phyloP scores from a whole-genome alignment of 1,140 invertebrate species.

The Drosophila varians region DNA sequence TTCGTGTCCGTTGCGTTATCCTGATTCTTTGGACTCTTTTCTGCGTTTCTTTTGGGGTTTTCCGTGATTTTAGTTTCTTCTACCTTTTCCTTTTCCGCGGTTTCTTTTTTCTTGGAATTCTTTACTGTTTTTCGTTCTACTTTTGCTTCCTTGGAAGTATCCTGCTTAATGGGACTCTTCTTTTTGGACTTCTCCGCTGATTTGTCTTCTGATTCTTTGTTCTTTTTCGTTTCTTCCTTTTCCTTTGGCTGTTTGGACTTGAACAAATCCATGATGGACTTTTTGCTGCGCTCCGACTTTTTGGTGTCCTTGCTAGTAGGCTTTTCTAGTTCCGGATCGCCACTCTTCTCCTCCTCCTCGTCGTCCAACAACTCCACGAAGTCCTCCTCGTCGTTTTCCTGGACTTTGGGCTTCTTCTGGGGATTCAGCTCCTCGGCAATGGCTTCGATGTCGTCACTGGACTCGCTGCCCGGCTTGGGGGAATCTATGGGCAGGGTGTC shows the following conservation, averaged over 20 bases:
- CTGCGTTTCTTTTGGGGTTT: not conserved
- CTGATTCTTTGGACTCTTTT: not conserved
- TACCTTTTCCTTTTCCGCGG: not conserved
- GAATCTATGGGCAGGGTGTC: not conserved
- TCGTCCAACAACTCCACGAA: not conserved
- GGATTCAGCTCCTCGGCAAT: conserved; percentile 57
- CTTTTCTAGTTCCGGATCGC: not conserved
- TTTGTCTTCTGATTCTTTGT: not conserved
- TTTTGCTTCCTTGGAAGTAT: not conserved
- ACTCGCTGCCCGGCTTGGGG: conserved; percentile 27
- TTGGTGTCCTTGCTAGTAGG: not conserved
- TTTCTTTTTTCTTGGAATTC: not conserved
- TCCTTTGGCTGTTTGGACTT: not conserved
- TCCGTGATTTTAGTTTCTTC: not conserved
- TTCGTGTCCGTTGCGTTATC: not conserved
- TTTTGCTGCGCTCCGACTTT: not conserved
- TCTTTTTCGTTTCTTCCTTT: not conserved
- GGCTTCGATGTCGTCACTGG: conserved; percentile 65
- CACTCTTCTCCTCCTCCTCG: not conserved
- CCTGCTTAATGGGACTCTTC: not conserved
- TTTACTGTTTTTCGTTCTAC: not conserved
- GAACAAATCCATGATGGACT: not conserved
- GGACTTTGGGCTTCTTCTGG: conserved; percentile 51
- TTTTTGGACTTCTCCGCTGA: not conserved
- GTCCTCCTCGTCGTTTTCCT: not conserved